Evolutionary conservation across 2,888 invertebrate species (phyloP), one percentile per base, ranked within the genome.

Genomic region (Thecocarcelia acutangulata): DNA sequence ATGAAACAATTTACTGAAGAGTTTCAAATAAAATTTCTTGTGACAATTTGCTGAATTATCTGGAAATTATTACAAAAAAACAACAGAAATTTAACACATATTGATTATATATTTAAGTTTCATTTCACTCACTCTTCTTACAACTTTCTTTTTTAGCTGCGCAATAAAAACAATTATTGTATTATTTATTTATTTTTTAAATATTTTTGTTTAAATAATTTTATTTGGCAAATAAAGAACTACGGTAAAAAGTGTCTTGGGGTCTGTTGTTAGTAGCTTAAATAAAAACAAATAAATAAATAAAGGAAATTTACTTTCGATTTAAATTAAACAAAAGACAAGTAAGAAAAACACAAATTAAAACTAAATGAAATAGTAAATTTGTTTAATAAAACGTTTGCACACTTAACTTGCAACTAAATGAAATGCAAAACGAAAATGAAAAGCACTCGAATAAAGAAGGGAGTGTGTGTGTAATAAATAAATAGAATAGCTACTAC

Each of bases 201-300:
- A 19, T 40, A 19, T 13, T 75, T 63, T 44, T 72, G 1, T 76
- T 61, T 76, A 52, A 66, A 46, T 56, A 73, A 37, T 66, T 78
- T 82, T 70, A 75, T 78, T 82, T 82, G 74, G 66, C 74, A 78
- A 78, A 64, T 46, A 74, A 74, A 54, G 17, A 40, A 70, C 40
- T 46, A 54, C 17, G n/a, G 21, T 21, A 37, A 24, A 8, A 33
- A 63, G 13, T 28, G 33, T 50, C 28, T 69, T 44, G n/a, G 42
- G 46, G 13, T 56, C 48, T 54, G 37, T 46, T 54, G 46, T 54
- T 52, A 69, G 54, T 48, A 48, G 48, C 48, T 63, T 48, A 46
- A 37, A 56, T 28, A 48, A 17, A 44, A 76, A 59, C 44, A 69
- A 61, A 76, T 54, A 78, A 78, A 64, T 72, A 78, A 64, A 79